Percentiles rank a stretch among this genome's conserved stretches.
Conservation (phyloP, 2,888 invertebrate species). For the Trichopoda pennipes region DNA sequence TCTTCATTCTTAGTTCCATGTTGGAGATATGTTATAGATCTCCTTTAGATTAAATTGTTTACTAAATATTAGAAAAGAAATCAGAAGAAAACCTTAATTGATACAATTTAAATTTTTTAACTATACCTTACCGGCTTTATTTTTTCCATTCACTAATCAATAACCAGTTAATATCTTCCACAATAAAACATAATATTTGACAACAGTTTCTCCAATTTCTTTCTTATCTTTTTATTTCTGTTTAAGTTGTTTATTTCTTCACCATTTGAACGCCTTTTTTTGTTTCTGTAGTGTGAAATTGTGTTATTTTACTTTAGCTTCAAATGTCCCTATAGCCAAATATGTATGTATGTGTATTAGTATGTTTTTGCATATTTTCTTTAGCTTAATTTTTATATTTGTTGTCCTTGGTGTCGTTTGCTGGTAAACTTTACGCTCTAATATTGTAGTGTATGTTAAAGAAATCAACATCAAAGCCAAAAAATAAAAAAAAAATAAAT, state of each 20-base stretch:
- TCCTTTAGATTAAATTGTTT: no score
- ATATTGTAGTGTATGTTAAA: constrained; percentile 55
- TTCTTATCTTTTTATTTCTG: constrained; percentile 33
- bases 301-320: constrained; percentile 32
- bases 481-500: background rate
- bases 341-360: background rate
- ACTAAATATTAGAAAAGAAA: no score
- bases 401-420: constrained; percentile 49
- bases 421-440: constrained; percentile 53
- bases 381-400: constrained; percentile 32
- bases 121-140: no score
- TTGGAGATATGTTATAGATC: no score
- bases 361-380: constrained; percentile 6
- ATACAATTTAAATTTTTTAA: no score
- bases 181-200: background rate
- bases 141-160: no score
- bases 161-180: no score
- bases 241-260: constrained; percentile 67
- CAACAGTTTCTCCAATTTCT: constrained; percentile 24
- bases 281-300: constrained; percentile 49
- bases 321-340: constrained; percentile 3
- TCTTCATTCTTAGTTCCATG: background rate
- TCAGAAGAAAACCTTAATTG: no score
- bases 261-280: constrained; percentile 57
- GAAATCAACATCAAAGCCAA: constrained; percentile 67